Conservation (phyloP, 2,797 vertebrate species). For the Gila robusta region DNA sequence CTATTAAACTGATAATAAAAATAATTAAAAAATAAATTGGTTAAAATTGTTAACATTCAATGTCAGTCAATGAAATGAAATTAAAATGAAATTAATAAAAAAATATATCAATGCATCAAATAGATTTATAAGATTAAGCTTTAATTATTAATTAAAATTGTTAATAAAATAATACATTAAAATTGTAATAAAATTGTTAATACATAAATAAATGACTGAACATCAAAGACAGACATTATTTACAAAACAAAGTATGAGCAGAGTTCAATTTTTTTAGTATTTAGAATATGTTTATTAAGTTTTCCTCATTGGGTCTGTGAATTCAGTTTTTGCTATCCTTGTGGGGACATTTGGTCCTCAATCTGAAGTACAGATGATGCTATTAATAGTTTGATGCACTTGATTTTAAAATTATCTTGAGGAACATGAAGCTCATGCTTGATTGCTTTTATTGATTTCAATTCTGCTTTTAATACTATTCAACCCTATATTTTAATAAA, state of each 20-base stretch:
- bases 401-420: no score
- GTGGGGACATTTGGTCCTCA: not conserved
- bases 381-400: no score
- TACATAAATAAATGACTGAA: not conserved
- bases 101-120: not conserved
- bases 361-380: not conserved
- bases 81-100: no score
- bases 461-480: no score
- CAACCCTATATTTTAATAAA: no score
- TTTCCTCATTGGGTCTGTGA: not conserved
- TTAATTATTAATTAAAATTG: no score
- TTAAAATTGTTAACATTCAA: not conserved
- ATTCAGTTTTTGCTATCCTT: not conserved
- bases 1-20: not conserved
- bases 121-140: no score
- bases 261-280: not conserved
- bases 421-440: no score
- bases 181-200: no score
- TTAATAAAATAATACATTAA: no score
- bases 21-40: not conserved
- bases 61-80: no score
- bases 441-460: no score
- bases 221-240: not conserved
- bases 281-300: not conserved
- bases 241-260: not conserved